Conservation (phyloP, 2,888 invertebrate genomes). For the Ophion slaviceki region DNA sequence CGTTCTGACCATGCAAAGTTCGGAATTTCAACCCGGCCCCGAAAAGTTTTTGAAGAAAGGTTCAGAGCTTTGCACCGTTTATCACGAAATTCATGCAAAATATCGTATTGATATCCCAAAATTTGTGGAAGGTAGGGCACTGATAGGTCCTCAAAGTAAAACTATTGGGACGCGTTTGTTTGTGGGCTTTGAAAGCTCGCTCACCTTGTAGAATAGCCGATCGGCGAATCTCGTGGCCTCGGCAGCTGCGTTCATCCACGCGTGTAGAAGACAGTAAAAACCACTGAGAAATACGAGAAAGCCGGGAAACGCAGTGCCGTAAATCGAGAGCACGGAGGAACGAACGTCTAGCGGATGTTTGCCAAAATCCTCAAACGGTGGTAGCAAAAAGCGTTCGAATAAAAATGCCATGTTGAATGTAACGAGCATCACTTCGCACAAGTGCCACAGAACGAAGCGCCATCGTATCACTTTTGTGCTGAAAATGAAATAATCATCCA, state of each 20-base stretch:
- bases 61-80: too few relatives aligned
- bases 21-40: too few relatives aligned
- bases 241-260: slow-evolving; percentile 96
- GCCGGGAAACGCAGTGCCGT: slow-evolving; percentile 91
- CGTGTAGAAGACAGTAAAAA: slow-evolving; percentile 95
- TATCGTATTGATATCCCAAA: background rate
- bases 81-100: background rate
- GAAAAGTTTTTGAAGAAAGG: too few relatives aligned
- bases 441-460: slow-evolving; percentile 88
- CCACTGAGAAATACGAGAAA: slow-evolving; percentile 89
- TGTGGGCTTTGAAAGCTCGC: slow-evolving; percentile 38
- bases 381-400: slow-evolving; percentile 90
- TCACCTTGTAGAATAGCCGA: slow-evolving; percentile 91
- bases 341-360: slow-evolving; percentile 83
- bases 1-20: too few relatives aligned
- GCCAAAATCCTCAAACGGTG: slow-evolving; percentile 88
- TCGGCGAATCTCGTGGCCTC: slow-evolving; percentile 95
- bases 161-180: background rate
- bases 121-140: background rate
- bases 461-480: slow-evolving; percentile 91
- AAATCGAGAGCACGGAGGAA: slow-evolving; percentile 86
- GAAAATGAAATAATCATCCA: slow-evolving; percentile 53
- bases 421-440: slow-evolving; percentile 91
- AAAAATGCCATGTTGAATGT: slow-evolving; percentile 93
- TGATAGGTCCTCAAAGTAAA: background rate